Percentiles rank a stretch among this genome's conserved stretches.
phyloP scores from a whole-genome alignment of 2,888 invertebrate species.

The Cerastoderma edule region DNA sequence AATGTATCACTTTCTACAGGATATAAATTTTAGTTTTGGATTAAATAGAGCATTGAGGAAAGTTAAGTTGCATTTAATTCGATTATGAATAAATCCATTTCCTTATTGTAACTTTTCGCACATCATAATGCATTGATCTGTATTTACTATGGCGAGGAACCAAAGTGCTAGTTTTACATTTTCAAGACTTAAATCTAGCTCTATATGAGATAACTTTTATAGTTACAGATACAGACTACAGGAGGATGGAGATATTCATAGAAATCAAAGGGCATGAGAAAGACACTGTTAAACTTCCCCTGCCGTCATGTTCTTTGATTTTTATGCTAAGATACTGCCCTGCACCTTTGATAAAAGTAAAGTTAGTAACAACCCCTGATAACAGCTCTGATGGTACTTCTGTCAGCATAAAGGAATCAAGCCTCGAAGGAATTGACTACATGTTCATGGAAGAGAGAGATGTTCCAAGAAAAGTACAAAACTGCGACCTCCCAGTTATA shows the following conservation, averaged over 20 bases:
- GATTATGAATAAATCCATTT: too few species aligned
- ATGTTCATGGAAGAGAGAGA: slow-evolving; percentile 27
- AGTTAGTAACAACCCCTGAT: slow-evolving; percentile 22
- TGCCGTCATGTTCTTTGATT: slow-evolving; percentile 63
- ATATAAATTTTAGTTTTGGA: too few species aligned
- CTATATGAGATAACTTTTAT: too few species aligned
- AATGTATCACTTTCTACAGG: too few species aligned
- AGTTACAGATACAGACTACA: too few species aligned
- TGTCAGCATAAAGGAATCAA: slow-evolving; percentile 14
- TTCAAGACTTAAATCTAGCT: too few species aligned
- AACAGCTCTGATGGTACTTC: background rate
- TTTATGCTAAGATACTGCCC: slow-evolving; percentile 69
- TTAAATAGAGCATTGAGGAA: too few species aligned
- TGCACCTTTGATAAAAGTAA: slow-evolving; percentile 38
- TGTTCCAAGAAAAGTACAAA: slow-evolving; percentile 45
- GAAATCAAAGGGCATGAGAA: slow-evolving; percentile 23
- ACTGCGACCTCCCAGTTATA: slow-evolving; percentile 64
- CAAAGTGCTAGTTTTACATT: too few species aligned
- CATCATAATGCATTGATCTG: too few species aligned
- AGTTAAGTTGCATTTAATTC: too few species aligned
- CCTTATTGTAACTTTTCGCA: too few species aligned
- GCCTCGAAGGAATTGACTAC: background rate
- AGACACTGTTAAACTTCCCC: slow-evolving; percentile 22
- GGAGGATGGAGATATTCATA: slow-evolving; percentile 9
- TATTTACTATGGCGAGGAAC: too few species aligned